Base-by-base conservation (phyloP, 2,797 vertebrate species). In the Bradypodion pumilum region DNA sequence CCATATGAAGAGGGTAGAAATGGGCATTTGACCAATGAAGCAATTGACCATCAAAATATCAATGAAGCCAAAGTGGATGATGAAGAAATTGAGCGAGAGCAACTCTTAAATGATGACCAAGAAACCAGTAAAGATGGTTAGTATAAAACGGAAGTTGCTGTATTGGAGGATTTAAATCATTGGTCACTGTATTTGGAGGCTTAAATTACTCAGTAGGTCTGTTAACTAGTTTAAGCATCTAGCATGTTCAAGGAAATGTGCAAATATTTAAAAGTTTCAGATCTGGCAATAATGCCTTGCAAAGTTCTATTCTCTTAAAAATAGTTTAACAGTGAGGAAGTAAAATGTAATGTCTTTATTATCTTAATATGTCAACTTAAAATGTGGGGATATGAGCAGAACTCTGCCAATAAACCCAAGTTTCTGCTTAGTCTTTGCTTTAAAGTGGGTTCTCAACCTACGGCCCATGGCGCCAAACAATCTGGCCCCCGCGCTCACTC, bases 61-160 rank as follows among this genome's bases (percentile, higher is more conserved):
- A 91, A 84, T 62, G 90, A 84, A 63, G 85, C 92, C 23, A 88
- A 89, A 13, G 56, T 76, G 78, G 92, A 91, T 5, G 83, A 21
- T 4, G 94, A 95, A 44, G 94, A 93, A 70, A 66, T 88, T 1
- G 95, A 96, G 85, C 93, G 92, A 74, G 94, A 95, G 32, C 90
- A 96, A n/a, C 92, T 96, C 46, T 62, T 95, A 42, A 93, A 66
- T 1, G 87, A 93, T 0, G 88, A 93, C n/a, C 86, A 15, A 0
- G 32, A 32, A 0, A 69, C 83, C 0, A 83, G 63, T 1, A 59
- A 81, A 37, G 63, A 85, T 74, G 95, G 95, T 96, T 86, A 7
- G 95, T 93, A 77, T 29, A 52, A 66, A 74, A 27, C 1, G 4
- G 21, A 56, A 16, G 15, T 56, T 56, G 3, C 21, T 25, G 7